Percentiles rank a stretch among this genome's conserved stretches.
phyloP scores from a whole-genome alignment of 2,888 invertebrate genomes.

The Diachrysia chrysitis region DNA sequence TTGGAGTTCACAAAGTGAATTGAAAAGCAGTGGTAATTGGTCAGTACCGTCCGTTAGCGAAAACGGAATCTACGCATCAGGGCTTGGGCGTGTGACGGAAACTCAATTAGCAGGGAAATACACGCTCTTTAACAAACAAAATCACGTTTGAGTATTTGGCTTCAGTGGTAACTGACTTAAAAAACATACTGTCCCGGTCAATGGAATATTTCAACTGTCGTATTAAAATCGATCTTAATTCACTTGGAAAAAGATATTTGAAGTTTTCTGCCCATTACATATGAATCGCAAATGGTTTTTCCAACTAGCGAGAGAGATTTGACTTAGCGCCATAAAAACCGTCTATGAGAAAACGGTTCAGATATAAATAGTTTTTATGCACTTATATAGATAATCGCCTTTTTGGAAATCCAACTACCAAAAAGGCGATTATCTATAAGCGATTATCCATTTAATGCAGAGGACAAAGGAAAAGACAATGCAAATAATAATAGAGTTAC shows the following conservation, averaged over 20 bases:
- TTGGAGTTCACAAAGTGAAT: slow-evolving; percentile 72
- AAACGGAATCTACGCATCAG: slow-evolving; percentile 49
- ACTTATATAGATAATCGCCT: no score
- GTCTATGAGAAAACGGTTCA: no score
- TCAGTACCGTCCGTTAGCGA: slow-evolving; percentile 41
- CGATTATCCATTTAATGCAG: background rate
- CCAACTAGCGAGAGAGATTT: no score
- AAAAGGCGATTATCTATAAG: no score
- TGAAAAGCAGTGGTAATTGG: slow-evolving; percentile 66
- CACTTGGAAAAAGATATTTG: no score
- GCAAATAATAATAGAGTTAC: slow-evolving; percentile 8
- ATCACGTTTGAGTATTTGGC: slow-evolving; percentile 49
- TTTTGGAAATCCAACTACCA: no score
- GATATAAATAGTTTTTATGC: no score
- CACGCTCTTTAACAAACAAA: slow-evolving; percentile 55
- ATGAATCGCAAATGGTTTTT: no score
- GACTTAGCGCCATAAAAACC: no score
- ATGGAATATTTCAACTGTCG: slow-evolving; percentile 14
- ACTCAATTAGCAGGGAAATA: slow-evolving; percentile 67
- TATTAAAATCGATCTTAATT: background rate
- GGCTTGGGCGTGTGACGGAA: slow-evolving; percentile 50
- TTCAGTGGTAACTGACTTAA: slow-evolving; percentile 18
- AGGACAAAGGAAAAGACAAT: slow-evolving; percentile 2
- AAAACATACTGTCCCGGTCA: slow-evolving; percentile 24
- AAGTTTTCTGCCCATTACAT: no score